Evolutionary conservation across 2,797 vertebrate genomes (phyloP), one percentile per base, ranked within the genome.

Genomic region (Xenentodon cancila): DNA sequence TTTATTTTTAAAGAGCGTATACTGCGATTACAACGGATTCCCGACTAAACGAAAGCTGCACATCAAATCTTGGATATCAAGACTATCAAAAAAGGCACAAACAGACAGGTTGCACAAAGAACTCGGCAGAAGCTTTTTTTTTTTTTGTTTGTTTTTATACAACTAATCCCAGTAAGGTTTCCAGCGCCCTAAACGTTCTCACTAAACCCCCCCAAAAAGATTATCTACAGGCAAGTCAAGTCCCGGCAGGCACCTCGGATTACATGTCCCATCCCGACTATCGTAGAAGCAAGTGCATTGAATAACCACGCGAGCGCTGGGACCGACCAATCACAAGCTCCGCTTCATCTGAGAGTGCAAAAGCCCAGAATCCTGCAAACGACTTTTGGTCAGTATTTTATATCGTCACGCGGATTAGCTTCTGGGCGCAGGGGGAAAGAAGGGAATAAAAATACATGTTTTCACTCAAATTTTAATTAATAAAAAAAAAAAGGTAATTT

Each of bases 51-150:
- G 66, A 90, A 90, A 93, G 91, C 92, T 90, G 92, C 91, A 90
- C 91, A 82, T 88, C 86, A 92, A 92, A 90, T 91, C 84, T 89
- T 80, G 81, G 89, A 91, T 88, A 89, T 92, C 71, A 87, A 92
- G 90, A 92, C 91, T 82, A 88, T 91, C 90, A 86, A 92, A 91
- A 90, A 92, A 93, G 92, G 93, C 92, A 94, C 92, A 90, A 81
- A 92, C 91, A 92, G 90, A 93, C 90, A 89, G 82, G 87, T 84
- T 75, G 92, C 90, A 93, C 92, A 86, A 75, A 87, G 86, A 90
- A 91, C 71, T 90, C 81, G 77, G 92, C 90, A 88, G 84, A 92
- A 93, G 92, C 92, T 86, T 91, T 61, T 53, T 63, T 55, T 84
- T 90, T 42, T 52, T 58, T 42, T 15, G 75, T 90, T 71, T 69